Percentiles rank a stretch among this genome's conserved stretches.
Evolutionary conservation across 2,797 vertebrate species (phyloP).

Genomic region (Petrocephalus sullivani): DNA sequence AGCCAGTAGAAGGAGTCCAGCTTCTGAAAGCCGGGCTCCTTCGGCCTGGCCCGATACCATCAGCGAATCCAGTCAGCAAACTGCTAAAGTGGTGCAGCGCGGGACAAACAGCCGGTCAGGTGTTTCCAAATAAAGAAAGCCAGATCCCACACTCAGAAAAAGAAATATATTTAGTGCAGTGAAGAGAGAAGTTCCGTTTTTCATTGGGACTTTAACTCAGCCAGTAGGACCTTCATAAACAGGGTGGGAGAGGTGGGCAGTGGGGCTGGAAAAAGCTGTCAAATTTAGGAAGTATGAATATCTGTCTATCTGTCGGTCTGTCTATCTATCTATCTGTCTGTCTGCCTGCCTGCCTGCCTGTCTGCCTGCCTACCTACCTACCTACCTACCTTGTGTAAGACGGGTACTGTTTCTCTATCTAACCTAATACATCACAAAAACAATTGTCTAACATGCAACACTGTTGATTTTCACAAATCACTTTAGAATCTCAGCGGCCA

Average conservation of each 20-base stretch:
- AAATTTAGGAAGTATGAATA: neutral
- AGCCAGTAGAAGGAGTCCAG: constrained; percentile 33
- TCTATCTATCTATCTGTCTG: neutral
- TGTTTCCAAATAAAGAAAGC: neutral
- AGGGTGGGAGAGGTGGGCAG: neutral
- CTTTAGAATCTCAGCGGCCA: constrained; percentile 37
- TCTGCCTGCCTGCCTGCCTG: neutral
- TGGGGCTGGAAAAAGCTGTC: neutral
- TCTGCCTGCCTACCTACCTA: neutral
- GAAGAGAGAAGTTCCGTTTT: constrained; percentile 12
- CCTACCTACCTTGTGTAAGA: neutral
- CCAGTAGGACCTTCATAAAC: neutral
- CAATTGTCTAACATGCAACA: constrained; percentile 44
- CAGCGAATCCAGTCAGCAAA: neutral
- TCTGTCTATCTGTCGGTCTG: neutral
- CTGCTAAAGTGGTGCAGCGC: neutral
- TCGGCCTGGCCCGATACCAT: neutral
- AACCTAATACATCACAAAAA: constrained; percentile 31
- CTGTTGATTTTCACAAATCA: constrained; percentile 45
- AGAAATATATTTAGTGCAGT: constrained; percentile 17
- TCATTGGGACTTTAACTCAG: constrained; percentile 1
- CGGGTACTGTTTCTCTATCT: neutral
- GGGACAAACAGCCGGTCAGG: neutral
- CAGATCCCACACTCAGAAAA: neutral
- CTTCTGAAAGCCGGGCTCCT: constrained; percentile 5